These are phyloP conservation scores for Chlamydotis undulata DNA, from an alignment of 2,113 vertebrate species.

Conservation along the genomic window DNA sequence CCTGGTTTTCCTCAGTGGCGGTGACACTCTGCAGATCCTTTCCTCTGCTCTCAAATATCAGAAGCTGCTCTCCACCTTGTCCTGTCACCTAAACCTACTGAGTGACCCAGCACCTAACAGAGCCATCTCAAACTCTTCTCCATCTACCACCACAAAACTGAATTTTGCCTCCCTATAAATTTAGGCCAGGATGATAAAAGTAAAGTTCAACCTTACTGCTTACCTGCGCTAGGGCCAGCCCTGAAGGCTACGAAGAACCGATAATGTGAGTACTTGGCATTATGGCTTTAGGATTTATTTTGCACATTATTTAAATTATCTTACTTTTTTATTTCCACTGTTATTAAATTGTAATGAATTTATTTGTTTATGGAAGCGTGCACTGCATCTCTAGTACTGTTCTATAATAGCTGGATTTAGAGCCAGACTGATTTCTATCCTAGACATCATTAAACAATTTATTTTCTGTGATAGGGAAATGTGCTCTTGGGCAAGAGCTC, in stretches of 20 bases:
- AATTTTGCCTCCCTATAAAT: not conserved
- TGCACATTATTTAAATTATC: conserved; percentile 20
- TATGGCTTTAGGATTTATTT: not conserved
- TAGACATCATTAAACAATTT: conserved; percentile 53
- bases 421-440: not conserved
- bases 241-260: not conserved
- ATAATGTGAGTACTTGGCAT: not conserved
- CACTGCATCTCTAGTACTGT: not conserved
- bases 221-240: not conserved
- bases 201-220: not conserved
- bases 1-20: accelerated
- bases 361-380: conserved; percentile 40
- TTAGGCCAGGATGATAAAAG: not conserved
- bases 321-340: conserved; percentile 1
- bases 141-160: not conserved
- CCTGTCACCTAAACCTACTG: not conserved
- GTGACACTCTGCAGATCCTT: not conserved
- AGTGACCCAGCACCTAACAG: not conserved
- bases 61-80: not conserved
- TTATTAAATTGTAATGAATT: conserved; percentile 33
- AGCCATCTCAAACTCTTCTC: not conserved
- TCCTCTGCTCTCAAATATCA: not conserved
- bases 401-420: conserved; percentile 27
- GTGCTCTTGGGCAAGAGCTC: conserved; percentile 27
- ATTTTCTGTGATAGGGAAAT: conserved; percentile 45